Conservation (phyloP, 2,797 vertebrate species). For the Melanotaenia pygmaea region DNA sequence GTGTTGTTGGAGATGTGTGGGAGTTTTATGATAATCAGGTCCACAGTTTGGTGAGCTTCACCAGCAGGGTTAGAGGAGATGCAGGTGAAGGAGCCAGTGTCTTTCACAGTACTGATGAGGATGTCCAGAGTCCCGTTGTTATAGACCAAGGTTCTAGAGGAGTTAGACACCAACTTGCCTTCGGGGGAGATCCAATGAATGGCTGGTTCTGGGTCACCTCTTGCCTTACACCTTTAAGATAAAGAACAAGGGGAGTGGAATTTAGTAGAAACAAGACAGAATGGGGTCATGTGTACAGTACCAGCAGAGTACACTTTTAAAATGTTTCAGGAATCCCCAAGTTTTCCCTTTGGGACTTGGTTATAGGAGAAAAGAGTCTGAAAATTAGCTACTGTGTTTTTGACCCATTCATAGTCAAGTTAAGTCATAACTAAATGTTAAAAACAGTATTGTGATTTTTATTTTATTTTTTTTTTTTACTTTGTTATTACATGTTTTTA, state of each 20-base stretch:
- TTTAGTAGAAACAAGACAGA: conserved; percentile 29
- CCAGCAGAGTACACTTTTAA: conserved; percentile 2
- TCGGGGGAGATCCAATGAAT: conserved; percentile 99
- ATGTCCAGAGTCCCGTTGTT: conserved; percentile 95
- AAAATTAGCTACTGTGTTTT: conserved; percentile 6
- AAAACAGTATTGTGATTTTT: too few relatives aligned
- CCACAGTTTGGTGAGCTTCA: conserved; percentile 92
- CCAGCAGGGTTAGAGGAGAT: conserved; percentile 97
- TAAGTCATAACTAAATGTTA: too few relatives aligned
- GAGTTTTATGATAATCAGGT: conserved; percentile 95
- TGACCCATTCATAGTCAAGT: too few relatives aligned
- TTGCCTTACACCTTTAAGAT: conserved; percentile 89
- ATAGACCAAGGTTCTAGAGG: conserved; percentile 91
- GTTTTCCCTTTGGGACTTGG: neutral
- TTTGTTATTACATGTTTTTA: too few relatives aligned
- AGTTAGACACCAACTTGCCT: conserved; percentile 95
- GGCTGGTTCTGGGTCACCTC: conserved; percentile 95
- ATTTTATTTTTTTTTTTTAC: too few relatives aligned
- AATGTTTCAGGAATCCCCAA: neutral
- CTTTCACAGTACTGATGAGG: conserved; percentile 96
- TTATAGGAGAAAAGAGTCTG: neutral
- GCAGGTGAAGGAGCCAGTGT: conserved; percentile 95
- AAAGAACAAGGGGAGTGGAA: conserved; percentile 19
- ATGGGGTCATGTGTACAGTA: conserved; percentile 31
- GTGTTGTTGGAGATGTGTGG: conserved; percentile 97